Evolutionary conservation across 23 tunicate species (phyloP), one percentile per base, ranked within the genome.

Genomic region (Clavelina lepadiformis): DNA sequence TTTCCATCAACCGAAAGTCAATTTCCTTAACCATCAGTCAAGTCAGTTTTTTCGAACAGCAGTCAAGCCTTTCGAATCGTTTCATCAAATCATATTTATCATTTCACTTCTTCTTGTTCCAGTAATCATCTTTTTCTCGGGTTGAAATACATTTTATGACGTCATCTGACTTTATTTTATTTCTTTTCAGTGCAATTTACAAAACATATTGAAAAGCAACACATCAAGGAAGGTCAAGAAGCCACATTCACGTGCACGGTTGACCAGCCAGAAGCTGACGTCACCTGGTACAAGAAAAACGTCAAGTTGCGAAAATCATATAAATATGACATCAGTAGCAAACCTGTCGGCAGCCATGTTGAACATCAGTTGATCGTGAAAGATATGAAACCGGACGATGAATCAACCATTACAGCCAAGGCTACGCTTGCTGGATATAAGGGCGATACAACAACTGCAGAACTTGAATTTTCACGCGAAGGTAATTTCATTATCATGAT

Each of bases 271-370:
- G 58, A 62, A 1, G 83, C 82, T 6, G 44, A 31, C 0, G 98
- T 82, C 31, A 81, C 79, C 3, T 91, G 98, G 98, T 74, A 64
- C 83, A 75, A 78, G 33, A 76, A 76, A 63, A 91, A 91, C 35
- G 32, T 71, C 55, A 82, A 91, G 58, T 32, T 91, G 47, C 70
- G 82, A 27, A 41, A 64, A 31, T 75, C 82, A 18, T 38, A 58
- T 33, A 91, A 91, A 62, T 76, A 73, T 56, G 77, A 84, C 32
- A 68, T 91, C 53, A 55, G 51, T 51, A 51, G 47, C 62, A 38
- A 66, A 35, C 60, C 76, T 6, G 51, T 62, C 13, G 57, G 20
- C 15, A 73, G 67, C 1, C 57, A 34, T 13, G 60, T 56, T 18
- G 78, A 37, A 19, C 88, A 91, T 56, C 63, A 32, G 31, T 63